Percentiles rank a stretch among this genome's conserved stretches.
Evolutionary conservation across 2,797 vertebrate genomes (phyloP).

Genomic region (Toxotes lorentzi): DNA sequence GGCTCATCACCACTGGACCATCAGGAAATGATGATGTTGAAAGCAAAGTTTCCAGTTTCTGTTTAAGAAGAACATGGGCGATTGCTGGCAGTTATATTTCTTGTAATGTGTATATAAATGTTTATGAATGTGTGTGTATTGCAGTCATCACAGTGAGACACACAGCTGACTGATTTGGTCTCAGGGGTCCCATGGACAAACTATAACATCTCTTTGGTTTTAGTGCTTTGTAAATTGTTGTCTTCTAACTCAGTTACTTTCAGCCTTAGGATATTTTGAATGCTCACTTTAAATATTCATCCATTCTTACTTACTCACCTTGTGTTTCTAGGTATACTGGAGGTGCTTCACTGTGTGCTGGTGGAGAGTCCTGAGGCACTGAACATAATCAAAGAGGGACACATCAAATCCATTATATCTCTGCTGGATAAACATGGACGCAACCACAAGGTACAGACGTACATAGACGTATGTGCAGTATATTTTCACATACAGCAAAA

Average conservation of each 20-base stretch:
- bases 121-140: too few species aligned
- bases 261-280: neutral
- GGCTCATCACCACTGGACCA: neutral
- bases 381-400: constrained; percentile 97
- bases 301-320: neutral
- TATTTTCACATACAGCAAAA: neutral
- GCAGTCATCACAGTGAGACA: too few species aligned
- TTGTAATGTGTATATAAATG: too few species aligned
- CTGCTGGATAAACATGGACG: constrained; percentile 96
- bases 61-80: neutral
- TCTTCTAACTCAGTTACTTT: neutral
- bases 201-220: too few species aligned
- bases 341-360: constrained; percentile 96
- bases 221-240: too few species aligned
- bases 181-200: too few species aligned
- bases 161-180: too few species aligned
- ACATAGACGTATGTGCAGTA: neutral
- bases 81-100: neutral
- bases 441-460: constrained; percentile 92
- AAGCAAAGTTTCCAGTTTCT: neutral
- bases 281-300: neutral
- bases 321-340: constrained; percentile 89
- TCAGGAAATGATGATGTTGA: neutral
- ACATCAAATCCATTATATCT: constrained; percentile 97
- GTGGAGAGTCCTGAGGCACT: constrained; percentile 98